Conservation (phyloP, 2,888 invertebrate genomes). For the Acleris emargana region DNA sequence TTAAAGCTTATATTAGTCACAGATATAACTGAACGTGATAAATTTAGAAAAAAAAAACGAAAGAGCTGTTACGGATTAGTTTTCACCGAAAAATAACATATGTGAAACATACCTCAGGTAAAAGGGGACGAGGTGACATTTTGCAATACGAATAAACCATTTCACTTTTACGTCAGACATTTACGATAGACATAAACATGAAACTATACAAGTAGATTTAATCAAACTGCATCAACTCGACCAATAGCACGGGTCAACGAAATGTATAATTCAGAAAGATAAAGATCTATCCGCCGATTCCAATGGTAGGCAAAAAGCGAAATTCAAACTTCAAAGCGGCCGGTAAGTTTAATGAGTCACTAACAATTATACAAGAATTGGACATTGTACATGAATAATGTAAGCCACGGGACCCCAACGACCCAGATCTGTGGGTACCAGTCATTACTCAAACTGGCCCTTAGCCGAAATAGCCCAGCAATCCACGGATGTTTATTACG, state of each 20-base stretch:
- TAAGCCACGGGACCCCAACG: constrained; percentile 56
- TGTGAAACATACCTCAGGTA: too few relatives aligned
- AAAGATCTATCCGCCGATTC: constrained; percentile 22
- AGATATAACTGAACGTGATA: too few relatives aligned
- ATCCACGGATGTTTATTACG: constrained; percentile 56
- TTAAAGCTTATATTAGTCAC: too few relatives aligned
- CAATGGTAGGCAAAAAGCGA: constrained; percentile 18
- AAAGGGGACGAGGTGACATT: background rate
- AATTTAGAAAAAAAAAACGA: too few relatives aligned
- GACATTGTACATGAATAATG: constrained; percentile 71
- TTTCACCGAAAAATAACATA: too few relatives aligned
- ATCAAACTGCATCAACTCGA: constrained; percentile 26
- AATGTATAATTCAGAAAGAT: constrained; percentile 35
- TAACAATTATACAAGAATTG: constrained; percentile 77
- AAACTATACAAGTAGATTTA: constrained; percentile 12
- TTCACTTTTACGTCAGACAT: constrained; percentile 12
- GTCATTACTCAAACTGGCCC: constrained; percentile 27
- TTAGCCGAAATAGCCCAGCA: constrained; percentile 36
- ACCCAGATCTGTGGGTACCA: constrained; percentile 58
- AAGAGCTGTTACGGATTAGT: too few relatives aligned
- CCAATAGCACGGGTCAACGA: constrained; percentile 17
- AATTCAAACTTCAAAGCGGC: constrained; percentile 31
- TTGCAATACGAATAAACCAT: constrained; percentile 16
- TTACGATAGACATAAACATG: constrained; percentile 14
- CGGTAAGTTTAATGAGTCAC: constrained; percentile 75